Evolutionary conservation across 2,113 vertebrate genomes (phyloP).

Genomic region (Salvator merianae): DNA sequence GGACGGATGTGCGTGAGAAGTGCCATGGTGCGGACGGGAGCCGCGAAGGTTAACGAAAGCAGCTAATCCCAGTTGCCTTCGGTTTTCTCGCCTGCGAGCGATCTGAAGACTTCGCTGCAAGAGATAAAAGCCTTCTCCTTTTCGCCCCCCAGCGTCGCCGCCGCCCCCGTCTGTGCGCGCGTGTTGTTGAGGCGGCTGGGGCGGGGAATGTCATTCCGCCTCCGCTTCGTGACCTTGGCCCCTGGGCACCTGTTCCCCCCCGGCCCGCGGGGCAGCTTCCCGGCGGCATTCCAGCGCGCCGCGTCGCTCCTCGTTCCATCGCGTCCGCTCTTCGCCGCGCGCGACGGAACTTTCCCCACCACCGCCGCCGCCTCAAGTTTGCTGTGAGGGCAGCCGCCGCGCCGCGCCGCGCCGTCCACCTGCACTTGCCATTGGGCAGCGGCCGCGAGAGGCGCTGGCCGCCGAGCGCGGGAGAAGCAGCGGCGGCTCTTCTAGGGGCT

Average conservation of each 20-base stretch:
- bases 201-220: not conserved
- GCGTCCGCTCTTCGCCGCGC: too few relatives aligned
- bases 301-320: not conserved
- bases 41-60: too few relatives aligned
- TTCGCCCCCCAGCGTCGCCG: too few relatives aligned
- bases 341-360: not conserved
- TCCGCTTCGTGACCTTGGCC: not conserved
- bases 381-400: not conserved
- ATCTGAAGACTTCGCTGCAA: too few relatives aligned
- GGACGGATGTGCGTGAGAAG: too few relatives aligned
- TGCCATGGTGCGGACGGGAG: too few relatives aligned
- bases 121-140: too few relatives aligned
- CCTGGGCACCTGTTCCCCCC: not conserved
- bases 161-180: not conserved
- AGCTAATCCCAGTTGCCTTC: too few relatives aligned
- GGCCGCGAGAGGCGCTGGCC: not conserved
- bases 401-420: not conserved
- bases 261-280: not conserved
- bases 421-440: not conserved
- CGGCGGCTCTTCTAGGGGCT: not conserved
- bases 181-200: not conserved
- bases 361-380: not conserved
- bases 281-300: not conserved
- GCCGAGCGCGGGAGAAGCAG: not conserved
- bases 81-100: too few relatives aligned